Evolutionary conservation across 2,888 invertebrate species (phyloP).

Genomic region (Pseudolycoriella hygida): DNA sequence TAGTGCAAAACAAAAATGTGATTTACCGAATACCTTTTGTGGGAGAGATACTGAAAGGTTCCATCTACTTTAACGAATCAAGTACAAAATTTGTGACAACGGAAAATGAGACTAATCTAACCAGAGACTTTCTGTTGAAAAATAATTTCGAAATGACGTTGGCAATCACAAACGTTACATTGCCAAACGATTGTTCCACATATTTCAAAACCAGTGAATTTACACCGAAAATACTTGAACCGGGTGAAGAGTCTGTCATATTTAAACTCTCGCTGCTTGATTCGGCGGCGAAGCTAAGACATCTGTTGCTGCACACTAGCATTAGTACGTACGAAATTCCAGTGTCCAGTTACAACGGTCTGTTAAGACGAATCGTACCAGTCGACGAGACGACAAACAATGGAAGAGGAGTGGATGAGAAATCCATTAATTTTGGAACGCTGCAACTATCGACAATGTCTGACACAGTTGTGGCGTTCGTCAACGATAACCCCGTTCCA

Average conservation of each 20-base stretch:
- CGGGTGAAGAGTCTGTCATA: constrained; percentile 18
- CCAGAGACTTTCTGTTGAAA: constrained; percentile 36
- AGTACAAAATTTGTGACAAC: constrained; percentile 21
- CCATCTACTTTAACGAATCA: constrained; percentile 30
- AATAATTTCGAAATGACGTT: constrained; percentile 59
- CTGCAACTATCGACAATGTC: constrained; percentile 16
- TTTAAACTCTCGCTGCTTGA: constrained; percentile 16
- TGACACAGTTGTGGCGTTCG: constrained; percentile 20
- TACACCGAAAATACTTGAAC: constrained; percentile 13
- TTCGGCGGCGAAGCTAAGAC: constrained; percentile 8
- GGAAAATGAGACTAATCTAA: neutral
- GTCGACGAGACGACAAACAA: neutral
- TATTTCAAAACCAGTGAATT: constrained; percentile 12
- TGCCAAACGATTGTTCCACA: constrained; percentile 24
- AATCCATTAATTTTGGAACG: constrained; percentile 24
- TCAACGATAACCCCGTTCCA: constrained; percentile 20
- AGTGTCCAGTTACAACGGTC: constrained; percentile 31
- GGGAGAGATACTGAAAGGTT: constrained; percentile 30
- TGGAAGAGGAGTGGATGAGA: constrained; percentile 13
- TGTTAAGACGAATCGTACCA: constrained; percentile 19
- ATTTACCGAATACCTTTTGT: constrained; percentile 35
- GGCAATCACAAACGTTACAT: constrained; percentile 50
- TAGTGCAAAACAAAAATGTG: constrained; percentile 7
- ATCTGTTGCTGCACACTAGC: constrained; percentile 24
- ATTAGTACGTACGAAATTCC: constrained; percentile 31